Evolutionary conservation across 37 sponge, comb jelly and placozoan species (phyloP).

Genomic region (Hexactinellida sp.): DNA sequence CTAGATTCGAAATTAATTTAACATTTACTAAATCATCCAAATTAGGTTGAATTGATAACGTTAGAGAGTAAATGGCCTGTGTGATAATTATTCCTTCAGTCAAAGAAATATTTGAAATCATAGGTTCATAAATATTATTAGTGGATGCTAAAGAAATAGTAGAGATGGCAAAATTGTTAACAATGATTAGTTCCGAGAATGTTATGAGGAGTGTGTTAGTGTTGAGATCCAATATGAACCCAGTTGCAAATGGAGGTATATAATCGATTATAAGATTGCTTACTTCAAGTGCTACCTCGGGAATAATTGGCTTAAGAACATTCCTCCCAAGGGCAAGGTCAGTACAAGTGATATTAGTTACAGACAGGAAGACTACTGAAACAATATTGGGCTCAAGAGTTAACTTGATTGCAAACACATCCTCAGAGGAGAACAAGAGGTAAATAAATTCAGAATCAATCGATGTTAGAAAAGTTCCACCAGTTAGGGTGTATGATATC

Average conservation of each 20-base stretch:
- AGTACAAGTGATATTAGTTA: constrained; percentile 21
- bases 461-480: constrained; percentile 20
- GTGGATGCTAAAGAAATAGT: constrained; percentile 24
- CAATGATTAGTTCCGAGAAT: constrained; percentile 52
- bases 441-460: constrained; percentile 18
- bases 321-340: constrained; percentile 56
- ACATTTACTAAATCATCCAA: constrained; percentile 37
- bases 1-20: constrained; percentile 40
- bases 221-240: constrained; percentile 55
- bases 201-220: constrained; percentile 34
- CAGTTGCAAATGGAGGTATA: constrained; percentile 27
- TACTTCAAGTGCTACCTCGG: constrained; percentile 30
- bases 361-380: constrained; percentile 48
- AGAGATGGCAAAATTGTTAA: constrained; percentile 1
- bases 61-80: neutral
- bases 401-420: constrained; percentile 49
- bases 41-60: constrained; percentile 28
- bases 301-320: constrained; percentile 16
- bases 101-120: neutral
- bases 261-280: constrained; percentile 28
- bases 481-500: constrained; percentile 26
- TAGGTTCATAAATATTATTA: constrained; percentile 23
- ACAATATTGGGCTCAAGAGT: constrained; percentile 24
- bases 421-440: constrained; percentile 25
- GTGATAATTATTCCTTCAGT: constrained; percentile 31